Base-by-base conservation (phyloP, 2,888 invertebrate genomes). In the Drosophila macrospina region DNA sequence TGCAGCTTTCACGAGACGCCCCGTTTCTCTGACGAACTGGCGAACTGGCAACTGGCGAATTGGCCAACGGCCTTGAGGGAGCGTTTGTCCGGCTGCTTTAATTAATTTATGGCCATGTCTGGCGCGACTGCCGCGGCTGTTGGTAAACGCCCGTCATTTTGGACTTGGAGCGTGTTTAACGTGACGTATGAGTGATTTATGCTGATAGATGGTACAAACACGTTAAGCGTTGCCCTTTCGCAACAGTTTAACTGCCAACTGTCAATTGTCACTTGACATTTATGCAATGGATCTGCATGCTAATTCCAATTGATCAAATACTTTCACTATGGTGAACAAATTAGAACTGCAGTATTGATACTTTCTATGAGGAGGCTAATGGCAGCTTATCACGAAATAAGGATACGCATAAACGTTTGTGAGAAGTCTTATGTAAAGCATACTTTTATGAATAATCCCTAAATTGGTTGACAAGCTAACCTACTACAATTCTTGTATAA, bases 141-240 rank as follows among this genome's bases (percentile, higher is more conserved):
- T 47, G 41, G 67, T 69, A 80, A 85, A 68, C 71, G 78, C 64
- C 71, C 80, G 83, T 86, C 86, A 78, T 74, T 80, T 65, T 59
- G 70, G 74, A 73, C 78, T 83, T 78, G 62, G 72, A 84, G 86
- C 83, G 86, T 84, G 83, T 80, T 84, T 83, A 86, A 84, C 80
- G 76, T 83, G 83, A 83, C 83, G 86, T 86, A 80, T 84, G 84
- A 86, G 80, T 84, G 83, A 84, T 84, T 84, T 86, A 84, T 86
- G 76, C 68, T 83, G 84, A 86, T 83, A 69, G 63, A 86, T 75
- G 71, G 69, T 66, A 34, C 55, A 44, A 55, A 77, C 74, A 69
- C 74, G 59, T 62, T 64, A 71, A 69, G 65, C 63, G 69, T 55
- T 62, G 67, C 41, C 48, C 61, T 54, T 60, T 76, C 64, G 60